Base-by-base conservation (phyloP, 2,113 vertebrate species). In the Azemiops feae region DNA sequence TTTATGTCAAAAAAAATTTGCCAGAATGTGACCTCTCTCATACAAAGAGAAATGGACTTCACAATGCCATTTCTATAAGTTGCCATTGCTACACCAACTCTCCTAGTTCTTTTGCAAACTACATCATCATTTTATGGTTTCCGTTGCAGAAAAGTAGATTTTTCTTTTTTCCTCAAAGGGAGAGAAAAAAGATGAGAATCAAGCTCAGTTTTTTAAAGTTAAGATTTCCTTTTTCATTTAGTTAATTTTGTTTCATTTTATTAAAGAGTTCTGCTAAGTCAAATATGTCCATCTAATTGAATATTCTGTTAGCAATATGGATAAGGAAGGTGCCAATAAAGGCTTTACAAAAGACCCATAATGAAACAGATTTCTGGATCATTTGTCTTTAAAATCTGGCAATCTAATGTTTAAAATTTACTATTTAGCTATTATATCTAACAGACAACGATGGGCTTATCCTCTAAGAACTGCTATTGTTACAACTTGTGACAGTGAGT, bases 1-100 rank as follows among this genome's bases (percentile, higher is more conserved):
- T 25, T 89, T 85, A 93, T 85, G 1, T 20, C 25, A 22, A 92
- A 52, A 91, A 5, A 8, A 2, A 0, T 93, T 85, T 89, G 92
- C 93, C 89, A 89, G 30, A 91, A 23, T 16, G 39, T 0, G 81
- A 90, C 5, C 69, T 89, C 43, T 53, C 34, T 90, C 86, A 5
- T 23, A 39, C 12, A 54, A 22, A 89, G 54, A 94, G 11, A 93
- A 94, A 94, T 92, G 12, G 25, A 74, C 3, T 10, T 30, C 89
- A 8, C 60, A 89, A 95, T 91, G 16, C 3, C 47, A 91, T 53
- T 50, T 23, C 43, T 45, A 23, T 87, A 93, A 18, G 3, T 0
- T 20, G 39, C 39, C 64, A 85, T 18, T 91, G 30, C 11, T n/a
- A n/a, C 9, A 43, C 10, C 43, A 93, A 57, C 11, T 81, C 5